These are phyloP conservation scores for Drosophila azteca DNA, from an alignment of 1,140 invertebrate species.

Conservation along the genomic window DNA sequence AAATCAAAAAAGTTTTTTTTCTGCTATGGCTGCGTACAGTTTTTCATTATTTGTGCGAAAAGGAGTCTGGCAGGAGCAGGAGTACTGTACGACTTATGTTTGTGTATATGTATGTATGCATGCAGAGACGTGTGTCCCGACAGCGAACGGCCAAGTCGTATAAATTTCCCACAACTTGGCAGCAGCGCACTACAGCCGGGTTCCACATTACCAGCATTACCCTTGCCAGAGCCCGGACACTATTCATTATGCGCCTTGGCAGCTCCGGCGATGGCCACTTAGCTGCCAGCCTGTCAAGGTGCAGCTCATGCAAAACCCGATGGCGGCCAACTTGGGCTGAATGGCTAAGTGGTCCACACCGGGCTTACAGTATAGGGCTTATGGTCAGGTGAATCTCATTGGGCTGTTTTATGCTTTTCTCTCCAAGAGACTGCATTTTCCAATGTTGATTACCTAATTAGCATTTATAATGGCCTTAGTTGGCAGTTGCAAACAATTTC, in stretches of 20 bases:
- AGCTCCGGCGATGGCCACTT: conserved; percentile 43
- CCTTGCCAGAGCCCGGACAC: conserved; percentile 50
- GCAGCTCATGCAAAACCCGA: conserved; percentile 42
- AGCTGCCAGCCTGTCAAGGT: conserved; percentile 55
- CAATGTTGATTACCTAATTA: conserved; percentile 42
- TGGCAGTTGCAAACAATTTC: not conserved
- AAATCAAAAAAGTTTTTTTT: conserved; percentile 67
- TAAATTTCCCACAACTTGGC: conserved; percentile 57
- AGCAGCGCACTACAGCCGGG: not conserved
- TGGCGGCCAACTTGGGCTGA: conserved; percentile 44
- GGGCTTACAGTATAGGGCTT: conserved; percentile 13
- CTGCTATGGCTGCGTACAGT: conserved; percentile 53
- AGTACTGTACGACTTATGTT: conserved; percentile 20
- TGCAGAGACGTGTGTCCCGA: conserved; percentile 28
- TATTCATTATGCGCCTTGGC: conserved; percentile 74
- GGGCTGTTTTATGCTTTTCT: conserved; percentile 9
- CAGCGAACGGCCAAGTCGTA: conserved; percentile 45
- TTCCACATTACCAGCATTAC: conserved; percentile 50
- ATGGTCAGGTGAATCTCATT: conserved; percentile 18
- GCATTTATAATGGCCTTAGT: conserved; percentile 7
- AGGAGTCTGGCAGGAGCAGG: conserved; percentile 28
- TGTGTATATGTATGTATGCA: conserved; percentile 16
- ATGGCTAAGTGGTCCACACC: conserved; percentile 41
- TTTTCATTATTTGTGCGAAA: conserved; percentile 70
- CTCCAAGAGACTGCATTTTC: conserved; percentile 34